These are phyloP conservation scores for Chorisops tibialis DNA, from an alignment of 2,888 invertebrate species.

Conservation along the genomic window DNA sequence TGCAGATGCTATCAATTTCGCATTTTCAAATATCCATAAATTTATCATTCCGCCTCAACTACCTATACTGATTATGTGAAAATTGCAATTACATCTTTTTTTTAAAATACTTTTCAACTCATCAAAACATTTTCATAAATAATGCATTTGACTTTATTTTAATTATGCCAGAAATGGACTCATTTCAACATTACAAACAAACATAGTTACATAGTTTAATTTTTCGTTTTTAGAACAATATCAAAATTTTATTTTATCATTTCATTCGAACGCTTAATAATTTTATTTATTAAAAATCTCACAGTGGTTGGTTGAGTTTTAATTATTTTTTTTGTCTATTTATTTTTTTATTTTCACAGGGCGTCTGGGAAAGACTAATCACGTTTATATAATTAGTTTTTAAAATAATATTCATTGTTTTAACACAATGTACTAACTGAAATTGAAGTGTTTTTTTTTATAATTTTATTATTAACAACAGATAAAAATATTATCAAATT, in stretches of 20 bases:
- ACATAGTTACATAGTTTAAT: too few relatives aligned
- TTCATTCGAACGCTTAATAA: constrained; percentile 25
- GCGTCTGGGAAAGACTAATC: constrained; percentile 54
- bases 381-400: constrained; percentile 41
- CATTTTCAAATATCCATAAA: too few relatives aligned
- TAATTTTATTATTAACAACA: neutral
- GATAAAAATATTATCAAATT: constrained; percentile 10
- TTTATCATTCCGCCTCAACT: too few relatives aligned
- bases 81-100: constrained; percentile 4
- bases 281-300: neutral
- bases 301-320: constrained; percentile 15
- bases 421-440: constrained; percentile 12
- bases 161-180: too few relatives aligned
- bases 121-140: too few relatives aligned
- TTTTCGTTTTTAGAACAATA: too few relatives aligned
- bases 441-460: neutral
- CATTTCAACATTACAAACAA: too few relatives aligned
- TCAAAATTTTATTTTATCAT: constrained; percentile 7
- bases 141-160: too few relatives aligned
- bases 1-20: too few relatives aligned
- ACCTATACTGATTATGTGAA: constrained; percentile 25
- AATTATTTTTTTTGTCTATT: constrained; percentile 7
- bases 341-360: constrained; percentile 42
- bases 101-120: too few relatives aligned
- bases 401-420: constrained; percentile 23